Evolutionary conservation across 2,113 vertebrate species (phyloP), one percentile per base, ranked within the genome.

Genomic region (Sphaerodactylus townsendi): DNA sequence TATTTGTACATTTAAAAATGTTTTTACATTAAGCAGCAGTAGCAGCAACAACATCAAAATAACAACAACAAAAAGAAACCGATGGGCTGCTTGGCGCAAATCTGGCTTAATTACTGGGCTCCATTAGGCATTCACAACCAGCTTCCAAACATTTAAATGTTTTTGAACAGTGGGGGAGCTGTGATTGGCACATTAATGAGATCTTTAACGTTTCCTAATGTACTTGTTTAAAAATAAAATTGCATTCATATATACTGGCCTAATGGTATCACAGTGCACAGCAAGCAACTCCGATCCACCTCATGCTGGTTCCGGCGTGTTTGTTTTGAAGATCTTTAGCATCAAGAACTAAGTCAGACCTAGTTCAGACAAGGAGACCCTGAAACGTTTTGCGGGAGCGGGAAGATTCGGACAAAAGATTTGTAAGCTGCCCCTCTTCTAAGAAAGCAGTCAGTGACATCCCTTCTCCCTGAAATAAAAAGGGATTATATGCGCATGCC

Each of bases 181-280:
- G 48, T 74, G 87, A 85, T 3, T 73, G 83, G 77, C 89, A 82
- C 0, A 0, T 80, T 90, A 93, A 90, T 85, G 86, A 93, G 81
- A 79, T 86, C 30, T 4, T 90, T 87, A 85, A 87, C 70, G 77
- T 69, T 77, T 86, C 87, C 77, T 87, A 86, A 89, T 7, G 28
- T 69, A 85, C 79, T 78, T 83, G 82, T 90, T 90, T 94, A 91
- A 90, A 88, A 93, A 88, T 80, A 90, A 89, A 83, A 93, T 79
- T 85, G 85, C 79, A 87, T 48, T 44, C 79, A 91, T 74, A 81
- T 91, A 87, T 37, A 70, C 28, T 82, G 44, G 84, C 85, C 69
- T 88, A 73, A 30, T 14, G 64, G 75, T 70, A 85, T 77, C 66
- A 35, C 4, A 0, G 0, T 59, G 76, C 37, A 75, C 68, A 77